Base-by-base conservation (phyloP, 1,140 invertebrate genomes). In the Aradophagus sp. region DNA sequence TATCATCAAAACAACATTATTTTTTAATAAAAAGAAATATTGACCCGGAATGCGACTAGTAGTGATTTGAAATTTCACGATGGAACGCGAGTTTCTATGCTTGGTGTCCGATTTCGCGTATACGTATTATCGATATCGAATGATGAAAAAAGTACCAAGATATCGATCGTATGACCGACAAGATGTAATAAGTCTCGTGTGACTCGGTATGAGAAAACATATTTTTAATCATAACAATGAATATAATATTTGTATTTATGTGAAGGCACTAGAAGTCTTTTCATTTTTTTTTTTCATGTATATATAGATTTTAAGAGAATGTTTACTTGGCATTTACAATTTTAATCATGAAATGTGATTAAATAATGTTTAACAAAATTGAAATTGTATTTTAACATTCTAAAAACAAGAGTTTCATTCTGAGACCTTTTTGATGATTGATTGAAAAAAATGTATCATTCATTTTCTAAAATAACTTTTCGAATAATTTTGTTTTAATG, bases 91-190 rank as follows among this genome's bases (percentile, higher is more conserved):
- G 47, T 14, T n/a, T 56, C 29, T 35, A 36, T 61, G 19, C 31
- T 62, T 10, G 56, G 63, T 12, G 16, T 73, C 58, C 17, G 26
- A 65, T 73, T 68, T 68, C 70, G 63, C 53, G 32, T 53, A 17
- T 35, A 11, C 11, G 45, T 48, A 68, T 59, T 59, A 73, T 65
- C 53, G 47, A 73, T 73, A 67, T 72, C 66, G 17, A 59, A 55
- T 70, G 53, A 61, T 73, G 38, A 32, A 59, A 66, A 62, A 63
- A 66, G 5, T 23, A n/a, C 26, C 20, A 13, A 39, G 42, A 31
- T 36, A 62, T 73, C 41, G 58, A 73, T 73, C 70, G 20, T 29
- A 58, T 73, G 19, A 39, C 70, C 38, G 13, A 15, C n/a, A 23
- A 23, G 31, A 55, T 17, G 23, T 59, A 63, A 68, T 56, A 41